These are phyloP conservation scores for Tarsius wallacei DNA, from an alignment of 2,797 vertebrate genomes.

Conservation along the genomic window DNA sequence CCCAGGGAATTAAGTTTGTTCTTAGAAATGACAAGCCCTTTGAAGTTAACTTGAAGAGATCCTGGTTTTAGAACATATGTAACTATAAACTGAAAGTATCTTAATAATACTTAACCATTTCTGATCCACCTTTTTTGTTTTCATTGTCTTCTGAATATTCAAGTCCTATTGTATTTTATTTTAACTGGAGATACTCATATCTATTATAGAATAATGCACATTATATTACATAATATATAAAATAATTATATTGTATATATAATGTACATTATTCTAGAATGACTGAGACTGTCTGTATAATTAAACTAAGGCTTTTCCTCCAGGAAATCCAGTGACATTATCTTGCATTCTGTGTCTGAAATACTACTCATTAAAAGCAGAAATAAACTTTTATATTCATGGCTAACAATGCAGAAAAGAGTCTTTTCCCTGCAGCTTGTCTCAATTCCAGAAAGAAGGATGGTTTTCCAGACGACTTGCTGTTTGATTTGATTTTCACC, in stretches of 20 bases:
- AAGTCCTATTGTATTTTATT: constrained; percentile 76
- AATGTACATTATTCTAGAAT: constrained; percentile 82
- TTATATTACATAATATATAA: too few relatives aligned
- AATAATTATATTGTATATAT: constrained; percentile 39
- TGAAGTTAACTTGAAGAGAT: not conserved
- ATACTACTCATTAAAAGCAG: constrained; percentile 86
- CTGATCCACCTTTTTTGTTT: constrained; percentile 42
- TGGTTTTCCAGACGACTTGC: constrained; percentile 82
- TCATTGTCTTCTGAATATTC: constrained; percentile 64
- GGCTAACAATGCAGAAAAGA: constrained; percentile 86
- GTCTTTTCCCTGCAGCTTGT: constrained; percentile 78
- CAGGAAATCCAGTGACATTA: constrained; percentile 87
- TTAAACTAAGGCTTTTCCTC: constrained; percentile 75
- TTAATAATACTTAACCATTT: constrained; percentile 1
- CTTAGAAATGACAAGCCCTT: not conserved
- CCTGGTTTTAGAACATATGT: fast-evolving
- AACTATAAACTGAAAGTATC: constrained; percentile 19
- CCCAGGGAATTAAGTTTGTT: not conserved
- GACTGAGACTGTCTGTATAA: constrained; percentile 80
- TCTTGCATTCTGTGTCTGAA: constrained; percentile 88
- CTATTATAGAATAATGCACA: not conserved
- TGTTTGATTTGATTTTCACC: constrained; percentile 79
- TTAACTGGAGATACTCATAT: constrained; percentile 57
- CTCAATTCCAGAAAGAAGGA: constrained; percentile 82
- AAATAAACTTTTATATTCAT: constrained; percentile 87